These are phyloP conservation scores for Caenorhabditis sp. DNA, from an alignment of 2,888 invertebrate genomes.

Conservation along the genomic window DNA sequence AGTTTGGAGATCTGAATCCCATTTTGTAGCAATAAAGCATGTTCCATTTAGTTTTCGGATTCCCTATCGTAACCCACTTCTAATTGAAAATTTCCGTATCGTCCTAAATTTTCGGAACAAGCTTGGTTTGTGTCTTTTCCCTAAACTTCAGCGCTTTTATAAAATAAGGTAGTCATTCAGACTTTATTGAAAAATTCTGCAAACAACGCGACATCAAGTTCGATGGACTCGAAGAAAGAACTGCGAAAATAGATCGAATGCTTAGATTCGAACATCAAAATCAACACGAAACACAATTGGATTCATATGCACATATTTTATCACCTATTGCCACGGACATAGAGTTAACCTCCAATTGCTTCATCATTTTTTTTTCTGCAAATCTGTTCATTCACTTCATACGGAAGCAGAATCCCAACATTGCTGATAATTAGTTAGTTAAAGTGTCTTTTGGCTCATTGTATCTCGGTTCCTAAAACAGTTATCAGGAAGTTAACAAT, in stretches of 20 bases:
- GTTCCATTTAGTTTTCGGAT: neutral
- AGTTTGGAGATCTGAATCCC: neutral
- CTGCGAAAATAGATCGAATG: too few species aligned
- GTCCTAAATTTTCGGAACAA: neutral
- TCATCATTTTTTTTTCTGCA: slow-evolving; percentile 48
- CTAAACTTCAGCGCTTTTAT: slow-evolving; percentile 12
- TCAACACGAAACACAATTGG: too few species aligned
- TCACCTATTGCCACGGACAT: slow-evolving; percentile 45
- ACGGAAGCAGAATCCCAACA: slow-evolving; percentile 59
- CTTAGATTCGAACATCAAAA: too few species aligned
- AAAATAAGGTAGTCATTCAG: slow-evolving; percentile 19
- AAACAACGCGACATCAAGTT: too few species aligned
- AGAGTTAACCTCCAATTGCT: slow-evolving; percentile 59
- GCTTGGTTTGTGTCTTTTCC: too few species aligned
- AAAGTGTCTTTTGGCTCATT: too few species aligned
- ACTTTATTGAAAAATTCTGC: too few species aligned
- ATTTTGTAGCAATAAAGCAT: neutral
- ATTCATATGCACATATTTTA: too few species aligned
- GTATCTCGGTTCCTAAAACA: too few species aligned
- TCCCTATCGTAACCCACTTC: neutral
- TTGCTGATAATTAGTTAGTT: slow-evolving; percentile 67
- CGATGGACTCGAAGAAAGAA: too few species aligned
- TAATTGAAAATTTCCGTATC: too few species aligned
- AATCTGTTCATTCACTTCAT: slow-evolving; percentile 49
- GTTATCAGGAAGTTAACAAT: too few species aligned